Evolutionary conservation across 1,140 invertebrate genomes (phyloP), one percentile per base, ranked within the genome.

Genomic region (Trachymyrmex cornetzi): DNA sequence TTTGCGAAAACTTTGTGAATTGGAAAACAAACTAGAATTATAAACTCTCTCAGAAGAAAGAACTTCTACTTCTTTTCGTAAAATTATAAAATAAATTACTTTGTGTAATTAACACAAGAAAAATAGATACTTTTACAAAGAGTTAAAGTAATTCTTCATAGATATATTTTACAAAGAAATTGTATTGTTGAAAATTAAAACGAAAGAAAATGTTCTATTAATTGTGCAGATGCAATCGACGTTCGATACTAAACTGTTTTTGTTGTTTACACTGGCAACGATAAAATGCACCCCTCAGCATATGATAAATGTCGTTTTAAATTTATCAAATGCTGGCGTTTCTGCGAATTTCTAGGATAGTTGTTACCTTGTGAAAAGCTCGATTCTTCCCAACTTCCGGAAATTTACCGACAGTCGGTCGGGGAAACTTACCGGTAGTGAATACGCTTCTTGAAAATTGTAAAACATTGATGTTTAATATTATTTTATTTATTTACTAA

Each of bases 371-470:
- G 48, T 4, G 72, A 55, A 79, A 85, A 77, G 72, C 82, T 85
- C 50, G 12, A 16, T 30, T 19, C 12, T 89, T 66, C 53, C 66
- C 77, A 30, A 57, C 34, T 34, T 53, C 38, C 38, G 59, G 59
- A 74, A 48, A 30, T 14, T 90, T 90, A 90, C 89, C 89, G 89
- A 90, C 89, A 57, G 72, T 9, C 0, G 89, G 71, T 27, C 44
- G 38, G 34, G 38, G 14, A 69, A 69, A 24, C n/a, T 50, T 69
- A 69, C 38, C 66, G 22, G 22, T 69, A 19, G 66, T 69, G 14
- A 69, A 50, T 48, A 53, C 30, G 1, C 16, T 14, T 64, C 2
- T 63, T 22, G 11, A 27, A 53, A 50, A 67, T 19, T 9, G 50
- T 38, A n/a, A 9, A 61, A 84, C 1, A 24, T 74, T 75, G 87